phyloP scores from a whole-genome alignment of 1,140 invertebrate species.

The Mya arenaria region DNA sequence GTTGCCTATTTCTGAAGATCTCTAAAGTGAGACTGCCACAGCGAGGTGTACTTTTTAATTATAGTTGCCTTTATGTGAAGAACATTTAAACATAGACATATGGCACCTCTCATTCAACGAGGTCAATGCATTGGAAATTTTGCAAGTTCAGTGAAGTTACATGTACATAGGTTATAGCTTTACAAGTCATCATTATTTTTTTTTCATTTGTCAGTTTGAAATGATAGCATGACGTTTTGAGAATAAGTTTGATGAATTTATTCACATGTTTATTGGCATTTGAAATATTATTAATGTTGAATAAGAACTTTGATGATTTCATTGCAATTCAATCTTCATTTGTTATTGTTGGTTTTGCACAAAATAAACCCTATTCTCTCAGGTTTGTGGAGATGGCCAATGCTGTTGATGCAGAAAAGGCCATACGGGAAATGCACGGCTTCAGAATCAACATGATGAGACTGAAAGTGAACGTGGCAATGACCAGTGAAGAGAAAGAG shows the following conservation, averaged over 20 bases:
- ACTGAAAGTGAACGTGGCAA: conserved; percentile 4
- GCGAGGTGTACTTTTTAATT: neutral
- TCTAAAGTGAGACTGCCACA: neutral
- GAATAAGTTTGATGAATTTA: neutral
- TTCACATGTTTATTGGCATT: neutral
- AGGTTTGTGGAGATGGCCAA: conserved; percentile 44
- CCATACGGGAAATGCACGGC: neutral
- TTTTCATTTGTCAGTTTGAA: neutral
- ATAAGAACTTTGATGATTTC: neutral
- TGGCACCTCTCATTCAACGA: no score
- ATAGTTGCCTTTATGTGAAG: neutral
- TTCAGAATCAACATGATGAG: conserved; percentile 10
- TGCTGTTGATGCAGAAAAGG: conserved; percentile 25
- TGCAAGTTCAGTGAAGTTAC: no score
- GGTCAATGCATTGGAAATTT: no score
- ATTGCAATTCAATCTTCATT: neutral
- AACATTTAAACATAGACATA: neutral
- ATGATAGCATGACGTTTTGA: neutral
- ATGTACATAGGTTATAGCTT: no score
- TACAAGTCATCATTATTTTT: neutral
- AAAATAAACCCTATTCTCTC: neutral
- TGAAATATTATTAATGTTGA: neutral
- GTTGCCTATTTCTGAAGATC: neutral
- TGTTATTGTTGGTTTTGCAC: neutral
- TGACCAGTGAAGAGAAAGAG: conserved; percentile 23